These are phyloP conservation scores for Coptodon bakossiorum DNA, from an alignment of 2,113 vertebrate species.

Conservation along the genomic window DNA sequence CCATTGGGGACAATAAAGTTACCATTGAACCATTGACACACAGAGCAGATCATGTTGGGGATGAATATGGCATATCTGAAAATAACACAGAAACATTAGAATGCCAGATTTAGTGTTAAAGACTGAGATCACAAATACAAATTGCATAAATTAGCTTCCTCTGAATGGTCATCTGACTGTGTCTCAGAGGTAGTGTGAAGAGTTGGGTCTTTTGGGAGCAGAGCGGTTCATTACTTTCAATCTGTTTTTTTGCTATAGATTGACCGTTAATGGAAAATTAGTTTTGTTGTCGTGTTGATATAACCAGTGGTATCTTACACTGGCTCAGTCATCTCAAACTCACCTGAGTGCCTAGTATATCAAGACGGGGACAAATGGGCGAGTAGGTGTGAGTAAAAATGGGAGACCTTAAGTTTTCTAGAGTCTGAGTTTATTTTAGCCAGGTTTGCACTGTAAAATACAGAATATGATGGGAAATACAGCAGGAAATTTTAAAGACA, in stretches of 20 bases:
- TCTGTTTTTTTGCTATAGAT: neutral
- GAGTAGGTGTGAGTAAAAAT: neutral
- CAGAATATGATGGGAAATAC: neutral
- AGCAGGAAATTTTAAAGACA: neutral
- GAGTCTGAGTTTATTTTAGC: neutral
- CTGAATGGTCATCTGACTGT: neutral
- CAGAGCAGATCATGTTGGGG: neutral
- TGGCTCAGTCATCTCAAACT: neutral
- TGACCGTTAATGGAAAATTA: neutral
- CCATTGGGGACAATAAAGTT: neutral
- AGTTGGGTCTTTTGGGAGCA: neutral
- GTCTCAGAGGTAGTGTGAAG: neutral
- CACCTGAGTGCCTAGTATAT: neutral
- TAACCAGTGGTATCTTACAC: neutral
- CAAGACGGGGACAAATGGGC: rapidly evolving
- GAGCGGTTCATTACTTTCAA: neutral
- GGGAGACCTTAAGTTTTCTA: neutral
- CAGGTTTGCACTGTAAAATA: neutral
- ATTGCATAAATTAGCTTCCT: neutral
- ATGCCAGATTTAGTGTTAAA: neutral
- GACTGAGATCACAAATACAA: neutral
- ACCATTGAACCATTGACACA: neutral
- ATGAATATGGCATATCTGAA: neutral
- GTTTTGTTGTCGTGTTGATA: neutral
- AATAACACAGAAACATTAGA: neutral